These are phyloP conservation scores for Cephus spinipes DNA, from an alignment of 2,888 invertebrate species.

Conservation along the genomic window DNA sequence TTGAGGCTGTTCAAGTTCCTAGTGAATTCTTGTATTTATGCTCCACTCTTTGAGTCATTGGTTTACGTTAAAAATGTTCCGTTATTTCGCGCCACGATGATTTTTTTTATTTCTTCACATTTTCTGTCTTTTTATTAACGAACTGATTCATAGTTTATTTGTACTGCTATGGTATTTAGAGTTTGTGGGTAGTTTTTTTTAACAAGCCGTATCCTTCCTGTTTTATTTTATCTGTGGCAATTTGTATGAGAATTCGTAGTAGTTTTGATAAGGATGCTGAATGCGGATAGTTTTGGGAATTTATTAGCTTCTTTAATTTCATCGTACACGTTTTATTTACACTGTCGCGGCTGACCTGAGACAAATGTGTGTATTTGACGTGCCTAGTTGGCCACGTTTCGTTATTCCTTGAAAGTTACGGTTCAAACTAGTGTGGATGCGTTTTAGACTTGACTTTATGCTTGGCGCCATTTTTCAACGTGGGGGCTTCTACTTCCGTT, in stretches of 20 bases:
- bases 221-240: background rate
- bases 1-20: background rate
- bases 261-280: background rate
- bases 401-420: background rate
- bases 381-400: background rate
- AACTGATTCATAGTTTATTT: background rate
- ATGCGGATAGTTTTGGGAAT: background rate
- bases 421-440: background rate
- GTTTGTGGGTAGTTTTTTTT: background rate
- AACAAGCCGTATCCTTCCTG: background rate
- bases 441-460: slow-evolving; percentile 22
- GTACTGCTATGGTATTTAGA: background rate
- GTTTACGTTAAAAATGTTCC: background rate
- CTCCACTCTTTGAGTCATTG: background rate
- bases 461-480: slow-evolving; percentile 44
- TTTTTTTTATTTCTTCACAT: background rate
- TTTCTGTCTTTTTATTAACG: background rate
- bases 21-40: background rate
- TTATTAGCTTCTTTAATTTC: background rate
- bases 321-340: background rate
- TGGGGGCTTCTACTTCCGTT: background rate
- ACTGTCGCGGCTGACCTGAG: background rate
- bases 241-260: background rate
- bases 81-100: background rate
- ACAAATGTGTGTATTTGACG: background rate